Base-by-base conservation (phyloP, 2,888 invertebrate genomes). In the Dione vanillae region DNA sequence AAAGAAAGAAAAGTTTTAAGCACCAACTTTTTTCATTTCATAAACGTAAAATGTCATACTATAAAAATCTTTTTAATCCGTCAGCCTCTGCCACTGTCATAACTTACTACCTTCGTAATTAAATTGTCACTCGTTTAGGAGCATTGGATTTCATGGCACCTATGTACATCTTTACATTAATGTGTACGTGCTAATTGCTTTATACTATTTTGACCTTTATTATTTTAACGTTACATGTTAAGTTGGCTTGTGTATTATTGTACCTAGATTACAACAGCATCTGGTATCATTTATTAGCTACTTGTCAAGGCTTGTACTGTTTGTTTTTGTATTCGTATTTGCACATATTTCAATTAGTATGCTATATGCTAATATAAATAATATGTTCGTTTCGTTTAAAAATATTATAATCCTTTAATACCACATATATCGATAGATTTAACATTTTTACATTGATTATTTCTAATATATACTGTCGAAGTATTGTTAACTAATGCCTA, bases 231-330 rank as follows among this genome's bases (percentile, higher is more conserved):
- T 14, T 69, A 73, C 41, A 66, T 68, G 61, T 68, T 40, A 68
- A 41, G 45, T 66, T 71, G 7, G 68, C 47, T n/a, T 37, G 51
- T 16, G 49, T 64, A 58, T 65, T 49, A 19, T 51, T 65, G 27
- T 16, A n/a, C n/a, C n/a, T n/a, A 14, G 12, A 64, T 72, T 66
- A 51, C 64, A 72, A 69, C 20, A 52, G 41, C 40, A 61, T 71
- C 41, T 61, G 71, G 68, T 70, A 70, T 59, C 68, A 67, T 58
- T 16, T 27, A 54, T 67, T 45, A 64, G 19, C 14, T 51, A 19
- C 51, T 37, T 65, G 58, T 73, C 72, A 73, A 73, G 70, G 70
- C 20, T 45, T 8, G 49, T 45, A 11, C 11, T 11, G 20, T 65
- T 69, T 69, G 41, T 58, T 65, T 59, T 65, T 56, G 56, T 35